Evolutionary conservation across 2,113 vertebrate genomes (phyloP), one percentile per base, ranked within the genome.

Genomic region (Alosa alosa): DNA sequence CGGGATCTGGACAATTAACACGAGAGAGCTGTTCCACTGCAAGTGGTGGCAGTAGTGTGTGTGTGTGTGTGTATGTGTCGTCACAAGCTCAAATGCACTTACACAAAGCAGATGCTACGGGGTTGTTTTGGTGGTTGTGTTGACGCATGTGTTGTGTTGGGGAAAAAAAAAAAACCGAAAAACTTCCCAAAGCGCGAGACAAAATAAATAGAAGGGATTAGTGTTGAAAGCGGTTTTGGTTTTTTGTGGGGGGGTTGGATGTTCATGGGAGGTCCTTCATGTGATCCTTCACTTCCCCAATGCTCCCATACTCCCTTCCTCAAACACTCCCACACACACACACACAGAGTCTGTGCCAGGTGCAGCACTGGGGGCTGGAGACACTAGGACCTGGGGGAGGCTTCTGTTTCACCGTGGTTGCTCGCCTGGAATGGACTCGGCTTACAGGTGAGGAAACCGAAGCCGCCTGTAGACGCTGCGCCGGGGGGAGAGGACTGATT

Each of bases 361-460:
- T 89, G 88, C 49, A 72, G 68, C 41, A 39, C 20, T 57, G 46
- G 25, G 4, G 13, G 31, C 31, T 15, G 72, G 13, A 36, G 72
- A 78, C 10, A 75, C 6, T 3, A 17, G 68, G 55, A 85, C 84
- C 86, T 84, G 57, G 64, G 86, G 86, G 87, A 86, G 50, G 78
- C 45, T 84, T 88, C 45, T 39, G 85, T 88, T 87, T 88, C 87
- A 82, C 82, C 85, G 86, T 81, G 13, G 39, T 72, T 83, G 87
- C 68, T 82, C 41, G 64, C 68, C 31, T 84, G 84, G 82, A 82
- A 83, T 55, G 86, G 68, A 49, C 81, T 90, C 85, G 82, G 64
- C 83, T 88, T 88, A 85, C 88, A 90, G 81, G 72, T 84, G 72
- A 82, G 83, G 85, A 85, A 90, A 90, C 85, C 82, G 20, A 86